These are phyloP conservation scores for Zaprionus bogoriensis DNA, from an alignment of 2,888 invertebrate genomes.

Conservation along the genomic window DNA sequence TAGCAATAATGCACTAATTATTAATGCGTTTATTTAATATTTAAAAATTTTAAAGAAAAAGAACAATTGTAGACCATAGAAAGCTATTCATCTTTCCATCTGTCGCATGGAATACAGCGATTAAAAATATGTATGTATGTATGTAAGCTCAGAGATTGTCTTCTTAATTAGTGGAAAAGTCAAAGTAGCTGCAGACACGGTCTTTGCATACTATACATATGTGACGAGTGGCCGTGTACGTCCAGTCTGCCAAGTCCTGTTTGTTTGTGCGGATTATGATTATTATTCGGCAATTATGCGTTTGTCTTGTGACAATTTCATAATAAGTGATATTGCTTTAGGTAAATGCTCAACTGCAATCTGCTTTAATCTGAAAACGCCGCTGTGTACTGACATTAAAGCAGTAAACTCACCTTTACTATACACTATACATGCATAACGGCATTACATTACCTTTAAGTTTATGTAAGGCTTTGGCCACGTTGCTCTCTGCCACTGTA, in stretches of 20 bases:
- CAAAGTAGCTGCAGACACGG: constrained; percentile 34
- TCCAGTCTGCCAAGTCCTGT: constrained; percentile 38
- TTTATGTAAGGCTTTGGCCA: too few species aligned
- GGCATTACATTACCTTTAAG: too few species aligned
- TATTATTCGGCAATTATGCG: constrained; percentile 76
- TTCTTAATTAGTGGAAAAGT: constrained; percentile 74
- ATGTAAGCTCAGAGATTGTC: constrained; percentile 59
- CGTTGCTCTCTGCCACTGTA: too few species aligned
- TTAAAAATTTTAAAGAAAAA: too few species aligned
- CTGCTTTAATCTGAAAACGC: constrained; percentile 66
- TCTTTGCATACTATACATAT: neutral
- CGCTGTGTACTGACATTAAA: constrained; percentile 36
- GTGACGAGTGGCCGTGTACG: constrained; percentile 13
- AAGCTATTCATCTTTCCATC: too few species aligned
- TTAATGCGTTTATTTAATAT: too few species aligned
- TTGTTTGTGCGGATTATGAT: constrained; percentile 77
- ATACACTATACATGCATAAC: too few species aligned
- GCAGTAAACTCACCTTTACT: too few species aligned
- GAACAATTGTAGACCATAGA: too few species aligned
- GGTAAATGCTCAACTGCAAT: constrained; percentile 62
- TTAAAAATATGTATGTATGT: constrained; percentile 27
- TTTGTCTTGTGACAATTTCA: constrained; percentile 72
- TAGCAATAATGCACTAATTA: too few species aligned
- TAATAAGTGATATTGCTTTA: constrained; percentile 66
- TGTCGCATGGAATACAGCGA: too few species aligned